Evolutionary conservation across 2,888 invertebrate genomes (phyloP), one percentile per base, ranked within the genome.

Genomic region (Hirtodrosophila confusa): DNA sequence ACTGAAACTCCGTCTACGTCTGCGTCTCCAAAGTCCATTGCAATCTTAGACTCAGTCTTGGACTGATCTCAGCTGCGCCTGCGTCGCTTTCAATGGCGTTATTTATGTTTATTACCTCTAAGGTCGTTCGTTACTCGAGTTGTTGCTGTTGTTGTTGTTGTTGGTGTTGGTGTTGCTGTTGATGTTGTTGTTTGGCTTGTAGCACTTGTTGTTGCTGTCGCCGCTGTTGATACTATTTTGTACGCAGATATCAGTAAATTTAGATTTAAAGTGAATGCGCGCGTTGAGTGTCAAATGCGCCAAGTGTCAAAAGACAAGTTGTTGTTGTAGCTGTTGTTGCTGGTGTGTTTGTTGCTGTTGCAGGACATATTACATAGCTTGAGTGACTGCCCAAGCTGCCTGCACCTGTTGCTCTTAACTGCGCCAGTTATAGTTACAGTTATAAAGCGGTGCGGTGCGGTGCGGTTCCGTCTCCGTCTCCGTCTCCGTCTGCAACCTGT

Each of bases 191-290:
- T 53, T 39, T 62, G 63, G 49, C 48, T 47, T 65, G 61, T 62
- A 57, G 65, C 47, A 62, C 58, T 36, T 74, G 67, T 41, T 68
- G 72, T 63, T 72, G 75, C 83, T 78, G 84, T 86, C 80, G 78
- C 86, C 80, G 82, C 68, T 85, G 87, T 80, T 85, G 85, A 85
- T 85, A 88, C 79, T 85, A 88, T 88, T 85, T 85, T 87, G 88
- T 85, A 86, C 83, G 88, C 88, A 79, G 85, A 88, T 85, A 85
- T 85, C 85, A 88, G 85, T 85, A 85, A 88, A 85, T 88, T 85
- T 88, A 86, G 85, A 85, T 85, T 85, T 88, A 88, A 88, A 88
- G 88, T 85, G 85, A 85, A 88, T 85, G 85, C 85, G 85, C 85
- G 85, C 85, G 85, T 88, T 87, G 88, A 87, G 85, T 85, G 85